Conservation (phyloP, 2,888 invertebrate genomes). For the Synanthedon myopaeformis region DNA sequence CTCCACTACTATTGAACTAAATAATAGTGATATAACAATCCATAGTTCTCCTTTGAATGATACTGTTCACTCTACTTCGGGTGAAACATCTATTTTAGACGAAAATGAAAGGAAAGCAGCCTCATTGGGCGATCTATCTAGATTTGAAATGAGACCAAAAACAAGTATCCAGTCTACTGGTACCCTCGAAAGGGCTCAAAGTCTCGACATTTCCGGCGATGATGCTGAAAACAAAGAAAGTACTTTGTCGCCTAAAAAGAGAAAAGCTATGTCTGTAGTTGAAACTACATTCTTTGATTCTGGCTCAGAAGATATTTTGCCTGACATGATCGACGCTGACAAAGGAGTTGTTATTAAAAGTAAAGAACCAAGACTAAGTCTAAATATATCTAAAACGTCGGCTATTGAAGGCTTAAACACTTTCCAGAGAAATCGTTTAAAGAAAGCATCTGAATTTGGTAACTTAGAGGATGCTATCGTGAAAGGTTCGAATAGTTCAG, state of each 20-base stretch:
- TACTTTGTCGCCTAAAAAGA: conserved; percentile 70
- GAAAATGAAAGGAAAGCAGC: conserved; percentile 81
- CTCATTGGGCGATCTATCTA: conserved; percentile 82
- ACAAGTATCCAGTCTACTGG: conserved; percentile 62
- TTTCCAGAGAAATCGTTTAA: conserved; percentile 76
- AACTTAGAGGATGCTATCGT: conserved; percentile 82
- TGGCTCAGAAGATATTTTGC: conserved; percentile 44
- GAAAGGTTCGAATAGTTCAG: conserved; percentile 60
- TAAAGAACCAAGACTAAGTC: conserved; percentile 70
- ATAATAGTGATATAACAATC: conserved; percentile 80
- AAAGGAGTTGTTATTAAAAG: conserved; percentile 48
- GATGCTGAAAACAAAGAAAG: conserved; percentile 57
- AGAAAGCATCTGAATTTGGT: conserved; percentile 82
- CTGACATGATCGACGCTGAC: conserved; percentile 56
- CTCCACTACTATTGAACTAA: conserved; percentile 78
- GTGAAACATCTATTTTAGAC: conserved; percentile 60
- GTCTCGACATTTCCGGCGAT: conserved; percentile 77
- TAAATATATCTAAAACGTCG: conserved; percentile 59
- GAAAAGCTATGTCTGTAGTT: conserved; percentile 73
- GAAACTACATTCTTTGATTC: conserved; percentile 58
- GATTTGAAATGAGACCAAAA: conserved; percentile 66
- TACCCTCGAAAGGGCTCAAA: conserved; percentile 82
- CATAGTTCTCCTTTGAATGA: conserved; percentile 75
- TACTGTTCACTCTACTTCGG: conserved; percentile 46
- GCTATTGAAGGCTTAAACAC: conserved; percentile 76